Evolutionary conservation across 2,113 vertebrate genomes (phyloP), one percentile per base, ranked within the genome.

Genomic region (Perca flavescens): DNA sequence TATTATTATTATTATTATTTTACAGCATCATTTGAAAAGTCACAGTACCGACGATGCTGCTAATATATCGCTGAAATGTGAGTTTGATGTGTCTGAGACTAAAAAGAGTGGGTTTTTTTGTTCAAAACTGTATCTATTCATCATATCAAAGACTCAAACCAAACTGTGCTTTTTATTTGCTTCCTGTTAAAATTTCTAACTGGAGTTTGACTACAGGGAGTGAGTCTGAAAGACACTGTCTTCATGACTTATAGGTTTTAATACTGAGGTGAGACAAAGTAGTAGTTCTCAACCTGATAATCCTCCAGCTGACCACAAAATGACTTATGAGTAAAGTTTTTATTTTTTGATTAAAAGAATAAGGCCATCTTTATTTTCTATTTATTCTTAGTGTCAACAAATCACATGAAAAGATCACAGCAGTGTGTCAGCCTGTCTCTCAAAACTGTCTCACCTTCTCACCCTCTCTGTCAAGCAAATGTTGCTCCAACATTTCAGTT

Each of bases 101-200:
- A 49, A 46, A 67, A 57, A 50, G 21, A 65, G 40, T 53, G 28
- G 6, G 17, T 28, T 43, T 31, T 63, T 13, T 53, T 61, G 6
- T 52, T 69, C 0, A 53, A 75, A 61, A 64, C 36, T 54, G 5
- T 77, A 6, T 75, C 16, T 17, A 17, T 57, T 73, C n/a, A 54
- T 61, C 13, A n/a, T 46, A 57, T 81, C 54, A 50, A 77, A 77
- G 49, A 46, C 11, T 65, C 8, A 70, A 60, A 60, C 22, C 47
- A 77, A 80, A 63, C 22, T 75, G 74, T 11, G 58, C 52, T 73
- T 77, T 79, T 87, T 46, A 58, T 63, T 75, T 68, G 22, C 19
- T 13, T 83, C 15, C 34, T 75, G 70, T 75, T 78, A 13, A 65
- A 22, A 65, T 58, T 14, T 81, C 56, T 64, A 16, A 60, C 50